These are phyloP conservation scores for Phorcus lineatus DNA, from an alignment of 2,888 invertebrate genomes.

Conservation along the genomic window DNA sequence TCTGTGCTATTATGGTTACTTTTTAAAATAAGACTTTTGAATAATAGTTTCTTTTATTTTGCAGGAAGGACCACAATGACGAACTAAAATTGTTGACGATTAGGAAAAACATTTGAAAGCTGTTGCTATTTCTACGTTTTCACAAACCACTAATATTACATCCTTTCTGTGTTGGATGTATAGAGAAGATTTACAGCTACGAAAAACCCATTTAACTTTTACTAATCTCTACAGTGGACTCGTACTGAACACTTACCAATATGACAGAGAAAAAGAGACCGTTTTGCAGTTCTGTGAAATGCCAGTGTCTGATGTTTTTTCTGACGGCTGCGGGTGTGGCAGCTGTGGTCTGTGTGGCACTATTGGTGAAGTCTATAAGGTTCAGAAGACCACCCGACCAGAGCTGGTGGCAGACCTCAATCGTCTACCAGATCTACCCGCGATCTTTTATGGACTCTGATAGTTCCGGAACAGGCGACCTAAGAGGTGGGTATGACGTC, in stretches of 20 bases:
- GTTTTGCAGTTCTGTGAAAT: not conserved
- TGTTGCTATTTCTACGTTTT: no score
- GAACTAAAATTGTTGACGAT: no score
- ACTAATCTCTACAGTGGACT: no score
- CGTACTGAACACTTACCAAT: not conserved
- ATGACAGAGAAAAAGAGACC: not conserved
- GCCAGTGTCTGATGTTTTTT: not conserved
- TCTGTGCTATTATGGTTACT: no score
- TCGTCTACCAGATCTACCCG: slow-evolving; percentile 1
- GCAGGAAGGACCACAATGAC: no score
- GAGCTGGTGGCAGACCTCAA: not conserved
- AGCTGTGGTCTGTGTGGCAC: not conserved
- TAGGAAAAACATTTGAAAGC: no score
- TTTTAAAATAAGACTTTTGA: no score
- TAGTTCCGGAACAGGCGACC: not conserved
- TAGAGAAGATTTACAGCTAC: no score
- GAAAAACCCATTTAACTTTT: no score
- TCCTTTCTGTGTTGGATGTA: no score
- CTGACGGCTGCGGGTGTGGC: not conserved
- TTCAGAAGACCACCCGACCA: not conserved
- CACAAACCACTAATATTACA: no score
- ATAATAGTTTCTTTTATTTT: no score
- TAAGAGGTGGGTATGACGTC: not conserved
- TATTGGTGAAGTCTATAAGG: not conserved
- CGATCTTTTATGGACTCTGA: slow-evolving; percentile 1